Conservation (phyloP, 2,113 vertebrate species). For the Saccopteryx leptura region DNA sequence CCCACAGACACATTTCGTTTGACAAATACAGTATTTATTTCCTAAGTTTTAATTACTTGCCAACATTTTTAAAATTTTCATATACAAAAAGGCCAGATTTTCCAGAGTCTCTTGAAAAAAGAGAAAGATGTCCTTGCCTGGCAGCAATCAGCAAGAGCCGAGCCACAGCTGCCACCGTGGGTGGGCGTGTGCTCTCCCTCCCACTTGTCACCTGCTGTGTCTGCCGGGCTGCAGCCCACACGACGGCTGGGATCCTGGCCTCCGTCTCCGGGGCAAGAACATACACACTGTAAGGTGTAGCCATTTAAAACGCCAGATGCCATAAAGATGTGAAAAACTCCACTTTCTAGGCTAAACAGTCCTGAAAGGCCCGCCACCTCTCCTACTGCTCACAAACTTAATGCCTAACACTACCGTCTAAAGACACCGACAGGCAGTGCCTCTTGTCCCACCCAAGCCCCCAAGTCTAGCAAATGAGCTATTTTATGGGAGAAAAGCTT, state of each 20-base stretch:
- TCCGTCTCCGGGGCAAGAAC: background rate
- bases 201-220: background rate
- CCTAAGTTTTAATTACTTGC: background rate
- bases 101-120: background rate
- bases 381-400: background rate
- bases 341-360: background rate
- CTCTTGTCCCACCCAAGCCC: background rate
- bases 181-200: background rate
- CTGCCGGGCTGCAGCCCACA: background rate
- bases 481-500: background rate
- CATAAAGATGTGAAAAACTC: background rate
- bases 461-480: background rate
- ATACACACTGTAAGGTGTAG: rapidly evolving
- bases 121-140: too few species aligned
- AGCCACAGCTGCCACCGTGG: background rate
- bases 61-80: background rate
- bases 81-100: background rate
- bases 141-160: background rate
- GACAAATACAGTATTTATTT: background rate
- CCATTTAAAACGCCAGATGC: background rate
- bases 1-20: background rate
- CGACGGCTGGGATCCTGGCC: background rate
- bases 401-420: background rate
- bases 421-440: background rate
- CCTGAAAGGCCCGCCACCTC: background rate